Base-by-base conservation (phyloP, 2,888 invertebrate genomes). In the Hirtodrosophila alboralis region DNA sequence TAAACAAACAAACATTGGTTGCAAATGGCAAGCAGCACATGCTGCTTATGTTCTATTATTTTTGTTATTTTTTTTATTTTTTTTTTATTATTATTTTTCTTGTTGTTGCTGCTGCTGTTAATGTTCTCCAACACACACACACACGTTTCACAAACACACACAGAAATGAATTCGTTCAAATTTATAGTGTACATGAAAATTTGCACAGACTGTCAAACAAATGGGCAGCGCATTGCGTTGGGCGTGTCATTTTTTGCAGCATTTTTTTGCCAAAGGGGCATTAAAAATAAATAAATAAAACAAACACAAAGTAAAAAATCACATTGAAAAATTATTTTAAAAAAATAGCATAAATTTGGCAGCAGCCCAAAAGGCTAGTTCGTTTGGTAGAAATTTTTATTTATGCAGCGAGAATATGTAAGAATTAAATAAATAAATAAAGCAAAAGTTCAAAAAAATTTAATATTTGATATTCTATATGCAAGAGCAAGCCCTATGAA, bases 91-190 rank as follows among this genome's bases (percentile, higher is more conserved):
- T 14, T 28, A 5, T 26, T 51, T 14, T 18, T 33, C 27, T 30
- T 30, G 14, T 37, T 45, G 14, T 26, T 36, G 31, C 6, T 28
- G n/a, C 28, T 33, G 28, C 9, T 26, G 38, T 23, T 54, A 45
- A 21, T 38, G 33, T 45, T 36, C 26, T 61, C 26, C 36, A 18
- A 31, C 18, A 6, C 7, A 51, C 54, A 40, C 54, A 54, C 67
- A 67, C 61, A 72, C 64, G 70, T 58, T 63, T 49, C 67, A 58
- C 71, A 71, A 64, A 71, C 71, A 76, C 67, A 58, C 71, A 71
- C 61, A 71, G 67, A 76, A 75, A 71, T 76, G 68, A 65, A 65
- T 71, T 75, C 64, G 54, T 54, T 71, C 45, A 74, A 74, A 70
- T 74, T 66, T 67, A 77, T 64, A 53, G 63, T 66, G 61, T 52